Conservation (phyloP, 2,888 invertebrate genomes). For the Cristatella mucedo region DNA sequence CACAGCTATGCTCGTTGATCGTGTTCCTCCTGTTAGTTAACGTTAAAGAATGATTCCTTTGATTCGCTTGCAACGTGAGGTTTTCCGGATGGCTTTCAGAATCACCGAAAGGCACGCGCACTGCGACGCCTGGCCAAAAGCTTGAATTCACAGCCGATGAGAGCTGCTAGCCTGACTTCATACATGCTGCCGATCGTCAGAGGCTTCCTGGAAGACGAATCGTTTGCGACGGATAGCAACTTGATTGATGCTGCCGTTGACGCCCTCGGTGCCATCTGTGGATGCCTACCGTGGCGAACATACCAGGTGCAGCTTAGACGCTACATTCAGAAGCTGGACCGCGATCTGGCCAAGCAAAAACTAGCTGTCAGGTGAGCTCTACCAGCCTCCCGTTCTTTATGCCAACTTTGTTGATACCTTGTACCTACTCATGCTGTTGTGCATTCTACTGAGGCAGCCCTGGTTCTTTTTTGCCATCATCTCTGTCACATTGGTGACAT, state of each 20-base stretch:
- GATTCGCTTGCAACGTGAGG: too few species aligned
- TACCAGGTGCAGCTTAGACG: constrained; percentile 65
- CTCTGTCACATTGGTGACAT: too few species aligned
- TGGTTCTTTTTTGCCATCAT: too few species aligned
- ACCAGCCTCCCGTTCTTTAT: too few species aligned
- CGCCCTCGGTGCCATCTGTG: constrained; percentile 57
- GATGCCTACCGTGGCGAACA: constrained; percentile 69
- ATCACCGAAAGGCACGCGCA: constrained; percentile 68
- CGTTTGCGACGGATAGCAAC: constrained; percentile 49
- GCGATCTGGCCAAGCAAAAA: constrained; percentile 57
- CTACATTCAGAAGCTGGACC: constrained; percentile 60
- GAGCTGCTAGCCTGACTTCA: constrained; percentile 51
- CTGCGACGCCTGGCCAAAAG: constrained; percentile 46
- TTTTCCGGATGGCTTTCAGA: constrained; percentile 45
- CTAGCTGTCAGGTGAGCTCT: constrained; percentile 53
- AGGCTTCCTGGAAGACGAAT: constrained; percentile 60
- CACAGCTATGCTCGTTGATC: too few species aligned
- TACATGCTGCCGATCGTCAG: constrained; percentile 70
- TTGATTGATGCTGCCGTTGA: constrained; percentile 71
- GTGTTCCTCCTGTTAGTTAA: too few species aligned
- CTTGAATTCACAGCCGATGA: constrained; percentile 22
- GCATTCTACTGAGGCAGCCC: too few species aligned
- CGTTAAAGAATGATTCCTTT: too few species aligned
- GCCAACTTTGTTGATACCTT: too few species aligned
- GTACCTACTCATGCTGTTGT: too few species aligned